Evolutionary conservation across 2,888 invertebrate species (phyloP).

Genomic region (Sarcophaga caerulescens): DNA sequence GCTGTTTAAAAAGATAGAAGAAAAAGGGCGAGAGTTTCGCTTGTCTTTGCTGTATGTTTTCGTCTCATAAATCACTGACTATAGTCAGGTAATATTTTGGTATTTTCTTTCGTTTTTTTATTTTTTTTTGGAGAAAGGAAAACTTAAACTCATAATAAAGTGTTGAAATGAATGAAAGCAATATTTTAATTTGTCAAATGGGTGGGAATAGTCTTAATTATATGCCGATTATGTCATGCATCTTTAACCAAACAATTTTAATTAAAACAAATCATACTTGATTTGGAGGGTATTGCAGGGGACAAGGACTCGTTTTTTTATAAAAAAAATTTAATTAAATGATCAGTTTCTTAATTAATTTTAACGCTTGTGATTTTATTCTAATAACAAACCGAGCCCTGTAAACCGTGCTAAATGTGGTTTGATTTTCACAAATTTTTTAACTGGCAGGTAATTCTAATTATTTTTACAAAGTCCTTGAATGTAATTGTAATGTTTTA

Average conservation of each 20-base stretch:
- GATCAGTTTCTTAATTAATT: no score
- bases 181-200: not conserved
- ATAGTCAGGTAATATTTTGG: not conserved
- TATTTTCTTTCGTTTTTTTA: not conserved
- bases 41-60: not conserved
- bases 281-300: not conserved
- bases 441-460: no score
- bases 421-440: no score
- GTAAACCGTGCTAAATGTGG: no score
- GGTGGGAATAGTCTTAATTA: not conserved
- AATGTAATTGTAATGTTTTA: no score
- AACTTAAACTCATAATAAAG: not conserved
- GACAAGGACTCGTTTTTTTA: no score
- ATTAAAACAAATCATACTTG: not conserved
- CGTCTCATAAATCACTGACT: not conserved
- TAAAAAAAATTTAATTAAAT: no score
- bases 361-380: no score
- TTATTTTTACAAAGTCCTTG: no score
- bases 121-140: not conserved
- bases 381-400: no score
- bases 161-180: not conserved
- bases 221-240: not conserved
- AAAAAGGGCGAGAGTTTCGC: not conserved
- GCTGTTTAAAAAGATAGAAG: not conserved
- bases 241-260: not conserved